A percentile compares a stretch with the other conserved stretches of the same genome.
These are phyloP conservation scores for Macheiramphus alcinus DNA, from an alignment of 2,113 vertebrate species.

Conservation along the genomic window DNA sequence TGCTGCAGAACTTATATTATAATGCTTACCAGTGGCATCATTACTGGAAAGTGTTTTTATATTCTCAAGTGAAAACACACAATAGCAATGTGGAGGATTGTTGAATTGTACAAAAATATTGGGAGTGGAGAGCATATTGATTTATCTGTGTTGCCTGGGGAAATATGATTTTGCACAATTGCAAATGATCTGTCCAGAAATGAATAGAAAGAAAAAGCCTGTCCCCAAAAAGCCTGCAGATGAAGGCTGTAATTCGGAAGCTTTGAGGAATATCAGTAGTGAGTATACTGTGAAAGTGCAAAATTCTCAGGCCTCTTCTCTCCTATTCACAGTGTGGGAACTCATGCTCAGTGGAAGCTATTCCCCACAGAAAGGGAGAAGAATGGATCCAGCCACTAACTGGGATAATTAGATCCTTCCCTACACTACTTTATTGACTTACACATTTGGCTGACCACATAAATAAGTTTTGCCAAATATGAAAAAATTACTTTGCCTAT, in stretches of 20 bases:
- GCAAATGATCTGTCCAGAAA: neutral
- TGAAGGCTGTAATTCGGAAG: neutral
- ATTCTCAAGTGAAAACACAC: neutral
- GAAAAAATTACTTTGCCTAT: neutral
- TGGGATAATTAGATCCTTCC: conserved; percentile 36
- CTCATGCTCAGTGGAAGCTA: neutral
- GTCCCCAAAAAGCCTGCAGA: neutral
- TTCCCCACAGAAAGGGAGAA: conserved; percentile 9
- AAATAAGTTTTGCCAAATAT: conserved; percentile 8
- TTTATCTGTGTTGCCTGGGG: neutral
- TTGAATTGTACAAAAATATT: neutral
- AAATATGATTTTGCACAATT: neutral
- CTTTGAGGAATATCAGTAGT: neutral
- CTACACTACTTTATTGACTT: neutral
- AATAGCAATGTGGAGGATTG: neutral
- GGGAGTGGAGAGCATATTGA: neutral
- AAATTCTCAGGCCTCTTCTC: neutral
- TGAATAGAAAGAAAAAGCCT: neutral
- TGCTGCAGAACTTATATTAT: neutral
- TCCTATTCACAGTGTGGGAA: neutral
- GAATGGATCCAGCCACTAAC: neutral
- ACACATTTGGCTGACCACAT: conserved; percentile 29
- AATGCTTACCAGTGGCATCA: neutral
- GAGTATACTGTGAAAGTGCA: neutral
- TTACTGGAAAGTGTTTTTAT: neutral